Percentiles rank a stretch among this genome's conserved stretches.
phyloP scores from a whole-genome alignment of 2,888 invertebrate species.

The Drosophila pseudotakahashii region DNA sequence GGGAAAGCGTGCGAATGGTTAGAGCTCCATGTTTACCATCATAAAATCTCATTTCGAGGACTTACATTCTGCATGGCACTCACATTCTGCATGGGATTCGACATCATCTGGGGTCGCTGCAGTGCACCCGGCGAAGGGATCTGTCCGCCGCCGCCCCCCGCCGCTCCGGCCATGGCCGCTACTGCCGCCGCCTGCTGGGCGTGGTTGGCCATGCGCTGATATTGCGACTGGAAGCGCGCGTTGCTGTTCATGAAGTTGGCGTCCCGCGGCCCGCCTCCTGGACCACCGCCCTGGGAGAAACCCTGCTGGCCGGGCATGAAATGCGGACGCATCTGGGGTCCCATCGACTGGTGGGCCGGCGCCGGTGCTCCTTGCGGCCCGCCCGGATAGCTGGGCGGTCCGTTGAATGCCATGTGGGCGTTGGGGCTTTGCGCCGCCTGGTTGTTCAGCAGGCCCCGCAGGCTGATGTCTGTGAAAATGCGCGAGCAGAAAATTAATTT shows the following conservation, averaged over 20 bases:
- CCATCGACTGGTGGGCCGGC: constrained; percentile 82
- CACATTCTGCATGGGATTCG: constrained; percentile 85
- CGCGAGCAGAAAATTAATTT: constrained; percentile 4
- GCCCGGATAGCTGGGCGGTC: constrained; percentile 83
- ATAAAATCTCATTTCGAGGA: background rate
- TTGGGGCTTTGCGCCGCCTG: constrained; percentile 84
- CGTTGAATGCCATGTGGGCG: constrained; percentile 83
- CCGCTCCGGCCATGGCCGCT: constrained; percentile 82
- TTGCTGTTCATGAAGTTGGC: constrained; percentile 84
- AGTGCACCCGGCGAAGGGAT: constrained; percentile 82
- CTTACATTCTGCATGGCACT: constrained; percentile 37
- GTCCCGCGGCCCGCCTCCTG: constrained; percentile 82
- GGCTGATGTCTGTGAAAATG: constrained; percentile 83
- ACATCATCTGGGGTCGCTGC: constrained; percentile 83
- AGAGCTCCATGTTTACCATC: background rate
- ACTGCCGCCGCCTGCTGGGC: constrained; percentile 86
- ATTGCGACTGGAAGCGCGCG: constrained; percentile 83
- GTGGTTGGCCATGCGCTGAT: constrained; percentile 85
- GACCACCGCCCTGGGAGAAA: constrained; percentile 81
- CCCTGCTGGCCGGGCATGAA: constrained; percentile 84
- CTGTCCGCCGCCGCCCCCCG: constrained; percentile 76
- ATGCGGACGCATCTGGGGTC: constrained; percentile 83
- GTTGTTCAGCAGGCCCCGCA: constrained; percentile 84
- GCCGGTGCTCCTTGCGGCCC: constrained; percentile 83
- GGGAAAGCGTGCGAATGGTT: constrained; percentile 2